Percentiles rank a stretch among this genome's conserved stretches.
These are phyloP conservation scores for Habroteleia sp. DNA, from an alignment of 2,888 invertebrate species.

Conservation along the genomic window DNA sequence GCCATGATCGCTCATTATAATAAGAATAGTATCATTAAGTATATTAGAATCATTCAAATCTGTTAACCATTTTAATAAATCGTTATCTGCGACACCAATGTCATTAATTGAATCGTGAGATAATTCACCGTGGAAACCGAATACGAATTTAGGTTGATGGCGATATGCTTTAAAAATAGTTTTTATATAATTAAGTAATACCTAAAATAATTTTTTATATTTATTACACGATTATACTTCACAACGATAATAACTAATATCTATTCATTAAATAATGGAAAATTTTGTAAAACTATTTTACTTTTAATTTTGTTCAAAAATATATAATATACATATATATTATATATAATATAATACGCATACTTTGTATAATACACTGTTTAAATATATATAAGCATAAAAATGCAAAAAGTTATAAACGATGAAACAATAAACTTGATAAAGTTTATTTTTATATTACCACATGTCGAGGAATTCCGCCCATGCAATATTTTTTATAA, in stretches of 20 bases:
- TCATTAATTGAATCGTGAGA: conserved; percentile 93
- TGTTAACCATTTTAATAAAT: conserved; percentile 86
- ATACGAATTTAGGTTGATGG: conserved; percentile 88
- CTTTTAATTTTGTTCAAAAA: too few relatives aligned
- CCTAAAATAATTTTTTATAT: conserved; percentile 72
- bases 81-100: conserved; percentile 89
- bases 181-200: conserved; percentile 82
- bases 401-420: too few relatives aligned
- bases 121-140: conserved; percentile 94
- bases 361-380: too few relatives aligned
- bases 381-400: too few relatives aligned
- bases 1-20: conserved; percentile 97
- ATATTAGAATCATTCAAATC: conserved; percentile 84
- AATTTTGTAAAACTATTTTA: too few relatives aligned
- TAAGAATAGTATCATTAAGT: conserved; percentile 90
- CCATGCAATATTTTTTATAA: conserved; percentile 86
- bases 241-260: too few relatives aligned
- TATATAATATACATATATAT: too few relatives aligned
- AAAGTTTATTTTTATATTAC: conserved; percentile 79
- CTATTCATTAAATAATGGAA: too few relatives aligned
- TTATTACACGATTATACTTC: too few relatives aligned
- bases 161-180: conserved; percentile 84
- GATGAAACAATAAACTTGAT: background rate
- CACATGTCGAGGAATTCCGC: conserved; percentile 87
- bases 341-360: too few relatives aligned